Evolutionary conservation across 2,888 invertebrate species (phyloP), one percentile per base, ranked within the genome.

Genomic region (Mesorhabditis belari): DNA sequence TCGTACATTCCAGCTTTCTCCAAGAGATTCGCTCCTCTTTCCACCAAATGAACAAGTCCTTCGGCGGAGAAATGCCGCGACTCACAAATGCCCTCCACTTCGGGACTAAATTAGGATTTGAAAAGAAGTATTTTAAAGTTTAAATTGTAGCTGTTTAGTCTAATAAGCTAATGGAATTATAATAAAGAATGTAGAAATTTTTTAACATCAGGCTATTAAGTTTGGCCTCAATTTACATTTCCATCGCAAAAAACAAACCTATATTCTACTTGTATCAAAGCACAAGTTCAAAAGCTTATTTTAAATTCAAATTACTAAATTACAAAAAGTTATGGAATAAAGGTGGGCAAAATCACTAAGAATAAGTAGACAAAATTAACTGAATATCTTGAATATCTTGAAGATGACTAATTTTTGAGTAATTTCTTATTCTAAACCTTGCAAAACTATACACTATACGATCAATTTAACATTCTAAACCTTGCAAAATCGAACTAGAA

Each of bases 1-100:
- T 96, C 96, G 83, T 90, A 95, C 54, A 75, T 61, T 49, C 75
- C 71, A 1, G 77, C 77, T 44, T 73, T 67, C 29, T 77, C 78
- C 19, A 79, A 62, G 23, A 75, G 63, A 3, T 62, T 51, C n/a
- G 92, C 91, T 0, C 93, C 91, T 80, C 92, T 92, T 81, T 96
- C 94, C 50, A 96, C 83, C 4, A 93, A 82, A 1, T 88, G 88
- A 61, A 90, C 86, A 21, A 92, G 83, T 1, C 91, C 91, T 60
- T 87, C 88, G 19, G 67, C 71, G 3, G 77, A 68, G 80, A 92
- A 92, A 81, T 90, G 89, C 71, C 89, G 89, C 5, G 90, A 90
- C 6, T 90, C 86, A 77, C 89, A 90, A 49, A 89, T 87, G 1
- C 89, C 89, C 81, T 90, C 89, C 75, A 88, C 87, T 63, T 89